Percentiles rank a stretch among this genome's conserved stretches.
These are phyloP conservation scores for Agonopterix subpropinquella DNA, from an alignment of 2,888 invertebrate genomes.

Conservation along the genomic window DNA sequence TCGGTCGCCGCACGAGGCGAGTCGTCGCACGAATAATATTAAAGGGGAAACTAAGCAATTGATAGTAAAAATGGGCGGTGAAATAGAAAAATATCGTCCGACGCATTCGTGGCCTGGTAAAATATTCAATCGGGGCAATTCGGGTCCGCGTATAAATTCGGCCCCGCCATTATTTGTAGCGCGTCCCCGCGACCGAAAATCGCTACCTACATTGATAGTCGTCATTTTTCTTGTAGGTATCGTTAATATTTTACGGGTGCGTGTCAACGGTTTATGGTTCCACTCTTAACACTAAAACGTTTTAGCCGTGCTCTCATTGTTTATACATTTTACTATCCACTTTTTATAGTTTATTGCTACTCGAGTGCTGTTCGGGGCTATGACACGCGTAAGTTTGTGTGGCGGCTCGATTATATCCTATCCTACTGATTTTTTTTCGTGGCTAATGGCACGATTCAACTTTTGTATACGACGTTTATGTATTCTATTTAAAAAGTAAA, in stretches of 20 bases:
- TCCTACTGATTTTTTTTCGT: conserved; percentile 58
- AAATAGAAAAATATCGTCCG: conserved; percentile 73
- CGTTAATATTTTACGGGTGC: conserved; percentile 75
- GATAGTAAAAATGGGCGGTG: conserved; percentile 70
- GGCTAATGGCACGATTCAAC: conserved; percentile 23
- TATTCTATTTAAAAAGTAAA: no score
- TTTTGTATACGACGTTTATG: conserved; percentile 6
- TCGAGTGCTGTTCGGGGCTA: conserved; percentile 57
- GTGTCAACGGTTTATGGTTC: conserved; percentile 72
- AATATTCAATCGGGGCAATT: conserved; percentile 75
- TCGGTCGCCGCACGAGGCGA: conserved; percentile 19
- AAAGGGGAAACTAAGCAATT: conserved; percentile 72
- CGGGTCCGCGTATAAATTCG: conserved; percentile 71
- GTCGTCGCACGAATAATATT: conserved; percentile 59
- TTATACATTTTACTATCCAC: conserved; percentile 73
- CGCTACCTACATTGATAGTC: conserved; percentile 71
- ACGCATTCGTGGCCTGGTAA: conserved; percentile 71
- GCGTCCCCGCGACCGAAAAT: conserved; percentile 69
- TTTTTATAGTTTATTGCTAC: conserved; percentile 69
- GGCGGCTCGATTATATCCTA: conserved; percentile 53
- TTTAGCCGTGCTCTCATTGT: conserved; percentile 72
- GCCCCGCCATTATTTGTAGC: conserved; percentile 71
- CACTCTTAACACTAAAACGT: conserved; percentile 75
- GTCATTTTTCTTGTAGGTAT: conserved; percentile 72
- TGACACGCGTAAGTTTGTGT: conserved; percentile 48